These are phyloP conservation scores for Cheilosia variabilis DNA, from an alignment of 2,888 invertebrate species.

Conservation along the genomic window DNA sequence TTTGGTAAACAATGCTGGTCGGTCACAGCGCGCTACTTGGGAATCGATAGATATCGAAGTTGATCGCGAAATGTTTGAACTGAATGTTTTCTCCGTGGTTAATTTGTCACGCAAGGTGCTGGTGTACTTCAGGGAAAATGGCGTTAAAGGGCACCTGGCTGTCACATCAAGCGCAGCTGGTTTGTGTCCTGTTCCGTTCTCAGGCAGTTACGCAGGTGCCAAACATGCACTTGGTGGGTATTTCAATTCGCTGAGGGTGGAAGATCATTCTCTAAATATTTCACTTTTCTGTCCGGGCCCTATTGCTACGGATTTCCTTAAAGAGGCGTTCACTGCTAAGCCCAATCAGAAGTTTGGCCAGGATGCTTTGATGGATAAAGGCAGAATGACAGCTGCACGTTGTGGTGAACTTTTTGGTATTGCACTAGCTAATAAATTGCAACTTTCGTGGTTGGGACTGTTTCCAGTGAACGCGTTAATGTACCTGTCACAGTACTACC, in stretches of 20 bases:
- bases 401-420: slow-evolving; percentile 86
- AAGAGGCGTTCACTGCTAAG: slow-evolving; percentile 88
- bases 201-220: slow-evolving; percentile 88
- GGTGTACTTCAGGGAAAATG: slow-evolving; percentile 85
- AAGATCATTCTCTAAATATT: slow-evolving; percentile 86
- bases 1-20: slow-evolving; percentile 92
- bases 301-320: slow-evolving; percentile 88
- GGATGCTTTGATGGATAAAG: slow-evolving; percentile 83
- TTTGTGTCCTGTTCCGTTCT: slow-evolving; percentile 87
- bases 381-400: slow-evolving; percentile 85
- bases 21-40: slow-evolving; percentile 90
- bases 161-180: slow-evolving; percentile 91
- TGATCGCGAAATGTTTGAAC: slow-evolving; percentile 89
- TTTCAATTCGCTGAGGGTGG: slow-evolving; percentile 87
- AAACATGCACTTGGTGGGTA: slow-evolving; percentile 93
- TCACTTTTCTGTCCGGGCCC: slow-evolving; percentile 92
- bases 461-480: slow-evolving; percentile 86
- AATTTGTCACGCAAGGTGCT: slow-evolving; percentile 89
- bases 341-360: slow-evolving; percentile 84
- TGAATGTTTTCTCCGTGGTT: slow-evolving; percentile 90
- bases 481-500: slow-evolving; percentile 87
- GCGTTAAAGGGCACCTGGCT: slow-evolving; percentile 87
- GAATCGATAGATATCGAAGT: slow-evolving; percentile 88
- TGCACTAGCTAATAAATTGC: slow-evolving; percentile 86
- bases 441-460: slow-evolving; percentile 89